Conservation (phyloP, 1,140 invertebrate genomes). For the Augochlora pura region DNA sequence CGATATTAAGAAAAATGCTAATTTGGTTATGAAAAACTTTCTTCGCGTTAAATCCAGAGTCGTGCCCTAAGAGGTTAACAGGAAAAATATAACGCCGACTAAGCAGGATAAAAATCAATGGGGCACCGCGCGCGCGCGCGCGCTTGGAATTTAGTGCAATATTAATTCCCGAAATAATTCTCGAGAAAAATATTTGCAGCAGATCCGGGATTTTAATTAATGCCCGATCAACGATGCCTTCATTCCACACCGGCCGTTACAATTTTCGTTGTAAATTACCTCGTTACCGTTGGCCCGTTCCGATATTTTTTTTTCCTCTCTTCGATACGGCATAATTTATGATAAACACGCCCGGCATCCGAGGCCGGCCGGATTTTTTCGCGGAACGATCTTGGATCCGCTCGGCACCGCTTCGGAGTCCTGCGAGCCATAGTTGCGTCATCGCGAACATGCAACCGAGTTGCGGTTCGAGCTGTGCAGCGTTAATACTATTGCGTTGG, state of each 20-base stretch:
- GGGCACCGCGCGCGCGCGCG: slow-evolving; percentile 37
- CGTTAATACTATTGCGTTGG: too few relatives aligned
- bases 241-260: slow-evolving; percentile 5
- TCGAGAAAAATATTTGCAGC: slow-evolving; percentile 11
- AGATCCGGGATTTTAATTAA: slow-evolving; percentile 3
- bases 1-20: too few relatives aligned
- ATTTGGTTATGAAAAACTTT: too few relatives aligned
- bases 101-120: slow-evolving; percentile 47
- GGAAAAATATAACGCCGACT: not conserved
- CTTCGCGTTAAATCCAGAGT: too few relatives aligned
- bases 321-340: slow-evolving; percentile 19
- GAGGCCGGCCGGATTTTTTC: slow-evolving; percentile 44
- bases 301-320: not conserved
- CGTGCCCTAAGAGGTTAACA: too few relatives aligned
- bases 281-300: slow-evolving; percentile 2
- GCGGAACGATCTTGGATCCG: slow-evolving; percentile 11
- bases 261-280: not conserved
- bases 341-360: slow-evolving; percentile 31
- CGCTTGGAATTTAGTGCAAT: slow-evolving; percentile 11
- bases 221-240: not conserved
- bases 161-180: slow-evolving; percentile 1
- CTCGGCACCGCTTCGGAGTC: slow-evolving; percentile 32
- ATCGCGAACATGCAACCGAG: too few relatives aligned
- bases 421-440: slow-evolving; percentile 7
- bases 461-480: too few relatives aligned